Base-by-base conservation (phyloP, 2,797 vertebrate genomes). In the Gadopsis marmoratus region DNA sequence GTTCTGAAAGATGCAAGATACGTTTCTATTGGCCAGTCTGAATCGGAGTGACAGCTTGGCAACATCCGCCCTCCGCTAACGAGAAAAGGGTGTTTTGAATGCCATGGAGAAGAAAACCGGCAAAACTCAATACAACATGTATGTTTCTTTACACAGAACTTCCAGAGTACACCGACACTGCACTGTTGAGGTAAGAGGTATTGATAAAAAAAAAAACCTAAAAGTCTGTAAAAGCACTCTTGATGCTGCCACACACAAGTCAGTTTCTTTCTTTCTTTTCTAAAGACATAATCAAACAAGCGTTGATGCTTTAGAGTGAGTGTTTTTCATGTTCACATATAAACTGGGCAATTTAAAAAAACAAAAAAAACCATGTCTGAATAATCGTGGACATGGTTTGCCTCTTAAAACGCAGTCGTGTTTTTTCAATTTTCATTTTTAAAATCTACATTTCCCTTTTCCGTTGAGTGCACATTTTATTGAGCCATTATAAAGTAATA, bases 401-500 rank as follows among this genome's bases (percentile, higher is more conserved):
- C 21, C 45, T 39, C 23, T 70, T 62, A 60, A 78, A 63, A 76
- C 14, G 51, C 26, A 56, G 37, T n/a, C 16, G 19, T 68, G 51
- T 63, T 82, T 64, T 77, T 56, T 71, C 56, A 33, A 37, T 56
- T 79, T 81, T 81, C 67, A 68, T 74, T 84, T 51, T 51, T 6
- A 67, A 83, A 77, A 78, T 83, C 72, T 74, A 74, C 82, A 67
- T 78, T 78, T 63, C n/a, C 35, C 17, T 60, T 74, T 69, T 81
- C 61, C 26, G 8, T 63, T 80, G 67, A 84, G 74, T 81, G 78
- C 71, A 68, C 59, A 55, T 78, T 88, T 79, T 63, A 74, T 65
- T 76, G 61, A 88, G 76, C 53, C 75, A 82, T 89, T 88, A 85
- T 71, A 76, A 86, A 84, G 74, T 87, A 82, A 85, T 90, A 74